Conservation (phyloP, 2,888 invertebrate genomes). For the Scaptomyza tumidula region DNA sequence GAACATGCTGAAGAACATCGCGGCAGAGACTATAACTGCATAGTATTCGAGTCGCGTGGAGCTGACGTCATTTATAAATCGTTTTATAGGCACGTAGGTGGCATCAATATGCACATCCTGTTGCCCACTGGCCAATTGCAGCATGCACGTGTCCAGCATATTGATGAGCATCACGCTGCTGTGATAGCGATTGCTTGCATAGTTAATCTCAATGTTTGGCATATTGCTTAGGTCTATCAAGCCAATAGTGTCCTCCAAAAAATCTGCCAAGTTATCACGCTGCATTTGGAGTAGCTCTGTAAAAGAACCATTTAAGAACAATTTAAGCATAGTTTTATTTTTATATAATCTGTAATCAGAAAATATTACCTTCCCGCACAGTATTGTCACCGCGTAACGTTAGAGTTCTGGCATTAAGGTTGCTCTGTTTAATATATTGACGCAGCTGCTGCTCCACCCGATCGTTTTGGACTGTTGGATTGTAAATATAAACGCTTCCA, state of each 20-base stretch:
- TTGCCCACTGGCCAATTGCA: conserved; percentile 73
- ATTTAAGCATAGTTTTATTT: neutral
- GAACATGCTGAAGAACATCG: conserved; percentile 82
- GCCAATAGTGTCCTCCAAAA: conserved; percentile 81
- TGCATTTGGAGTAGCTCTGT: conserved; percentile 78
- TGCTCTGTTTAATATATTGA: conserved; percentile 65
- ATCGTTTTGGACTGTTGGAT: conserved; percentile 46
- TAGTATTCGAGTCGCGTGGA: conserved; percentile 80
- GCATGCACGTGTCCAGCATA: conserved; percentile 85
- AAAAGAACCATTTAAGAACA: neutral
- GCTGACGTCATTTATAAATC: conserved; percentile 75
- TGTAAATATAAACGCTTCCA: conserved; percentile 73
- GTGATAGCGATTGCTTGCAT: conserved; percentile 85
- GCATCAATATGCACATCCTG: conserved; percentile 63
- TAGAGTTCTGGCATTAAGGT: conserved; percentile 58
- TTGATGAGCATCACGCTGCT: conserved; percentile 86
- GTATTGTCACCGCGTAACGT: conserved; percentile 35
- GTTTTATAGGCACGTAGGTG: conserved; percentile 76
- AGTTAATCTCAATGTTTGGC: conserved; percentile 80
- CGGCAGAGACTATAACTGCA: conserved; percentile 80
- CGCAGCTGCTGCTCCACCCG: conserved; percentile 61
- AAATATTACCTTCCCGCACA: conserved; percentile 26
- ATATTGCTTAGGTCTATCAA: conserved; percentile 63
- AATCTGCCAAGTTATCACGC: conserved; percentile 76
- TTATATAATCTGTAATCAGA: neutral